A percentile compares a stretch with the other conserved stretches of the same genome.
Evolutionary conservation across 2,888 invertebrate species (phyloP).

Genomic region (Hecatera dysodea): DNA sequence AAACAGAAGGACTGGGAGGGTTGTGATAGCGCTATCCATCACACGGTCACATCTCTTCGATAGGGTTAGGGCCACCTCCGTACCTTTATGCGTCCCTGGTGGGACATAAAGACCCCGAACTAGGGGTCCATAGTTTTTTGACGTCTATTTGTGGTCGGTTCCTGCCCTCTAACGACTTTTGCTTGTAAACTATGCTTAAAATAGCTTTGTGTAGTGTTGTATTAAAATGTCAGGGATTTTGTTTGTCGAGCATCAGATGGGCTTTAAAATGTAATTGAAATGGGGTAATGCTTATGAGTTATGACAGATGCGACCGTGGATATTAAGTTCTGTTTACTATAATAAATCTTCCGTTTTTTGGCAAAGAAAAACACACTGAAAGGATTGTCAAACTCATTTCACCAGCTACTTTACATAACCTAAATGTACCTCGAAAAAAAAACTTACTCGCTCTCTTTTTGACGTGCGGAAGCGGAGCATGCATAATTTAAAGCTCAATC

Average conservation of each 20-base stretch:
- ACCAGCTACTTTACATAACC: slow-evolving; percentile 64
- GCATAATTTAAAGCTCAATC: slow-evolving; percentile 84
- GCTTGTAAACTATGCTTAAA: slow-evolving; percentile 74
- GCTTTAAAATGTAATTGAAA: slow-evolving; percentile 62
- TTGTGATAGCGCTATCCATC: slow-evolving; percentile 89
- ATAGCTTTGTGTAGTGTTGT: slow-evolving; percentile 59
- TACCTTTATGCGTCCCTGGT: slow-evolving; percentile 90
- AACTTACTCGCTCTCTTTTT: slow-evolving; percentile 61
- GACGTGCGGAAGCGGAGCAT: slow-evolving; percentile 69
- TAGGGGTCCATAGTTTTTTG: slow-evolving; percentile 88
- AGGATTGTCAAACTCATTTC: slow-evolving; percentile 62
- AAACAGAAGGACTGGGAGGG: slow-evolving; percentile 86
- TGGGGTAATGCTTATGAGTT: too few species aligned
- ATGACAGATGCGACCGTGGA: slow-evolving; percentile 45
- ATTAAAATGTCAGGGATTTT: slow-evolving; percentile 60
- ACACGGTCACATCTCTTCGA: slow-evolving; percentile 89
- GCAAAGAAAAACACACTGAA: slow-evolving; percentile 20
- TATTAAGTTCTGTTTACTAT: slow-evolving; percentile 26
- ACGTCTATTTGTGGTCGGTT: slow-evolving; percentile 90
- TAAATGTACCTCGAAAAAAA: slow-evolving; percentile 61
- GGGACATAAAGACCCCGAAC: slow-evolving; percentile 87
- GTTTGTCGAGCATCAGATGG: slow-evolving; percentile 48
- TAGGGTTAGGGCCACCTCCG: slow-evolving; percentile 90
- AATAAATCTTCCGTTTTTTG: slow-evolving; percentile 4
- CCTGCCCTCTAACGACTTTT: slow-evolving; percentile 84